Evolutionary conservation across 1,140 invertebrate species (phyloP).

Genomic region (Cephus cinctus): DNA sequence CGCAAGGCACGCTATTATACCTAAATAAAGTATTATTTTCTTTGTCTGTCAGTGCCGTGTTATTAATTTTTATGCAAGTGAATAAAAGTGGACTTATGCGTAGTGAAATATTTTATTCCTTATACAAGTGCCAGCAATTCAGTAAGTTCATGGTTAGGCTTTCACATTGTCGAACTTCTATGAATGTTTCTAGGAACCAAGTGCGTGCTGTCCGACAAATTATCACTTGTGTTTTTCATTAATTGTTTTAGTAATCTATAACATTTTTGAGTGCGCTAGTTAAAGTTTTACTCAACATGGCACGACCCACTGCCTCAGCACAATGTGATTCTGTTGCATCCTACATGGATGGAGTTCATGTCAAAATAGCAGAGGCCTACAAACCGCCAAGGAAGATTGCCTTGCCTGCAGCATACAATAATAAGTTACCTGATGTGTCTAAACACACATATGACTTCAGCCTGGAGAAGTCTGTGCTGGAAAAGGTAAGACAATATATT

Average conservation of each 20-base stretch:
- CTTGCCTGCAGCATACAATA: constrained; percentile 66
- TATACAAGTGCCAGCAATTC: neutral
- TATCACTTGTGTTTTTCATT: neutral
- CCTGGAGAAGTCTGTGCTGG: constrained; percentile 68
- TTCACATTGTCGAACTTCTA: neutral
- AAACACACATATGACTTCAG: constrained; percentile 70
- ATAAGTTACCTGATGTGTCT: constrained; percentile 56
- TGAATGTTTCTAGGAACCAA: neutral
- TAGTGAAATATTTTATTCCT: no score
- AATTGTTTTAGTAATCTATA: neutral
- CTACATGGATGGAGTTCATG: constrained; percentile 79
- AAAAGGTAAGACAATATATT: constrained; percentile 59
- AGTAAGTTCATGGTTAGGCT: neutral
- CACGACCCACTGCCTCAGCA: constrained; percentile 30
- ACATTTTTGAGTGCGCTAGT: constrained; percentile 5
- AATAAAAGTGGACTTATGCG: neutral
- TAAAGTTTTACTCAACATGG: constrained; percentile 26
- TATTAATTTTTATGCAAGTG: neutral
- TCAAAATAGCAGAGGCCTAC: constrained; percentile 84
- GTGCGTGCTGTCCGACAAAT: neutral
- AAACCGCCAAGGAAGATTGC: constrained; percentile 74
- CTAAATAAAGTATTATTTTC: neutral
- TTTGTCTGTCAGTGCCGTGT: neutral
- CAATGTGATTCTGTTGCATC: constrained; percentile 49
- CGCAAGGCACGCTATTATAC: neutral